Percentiles rank a stretch among this genome's conserved stretches.
phyloP scores from a whole-genome alignment of 2,797 vertebrate species.

The Florisuga fusca region DNA sequence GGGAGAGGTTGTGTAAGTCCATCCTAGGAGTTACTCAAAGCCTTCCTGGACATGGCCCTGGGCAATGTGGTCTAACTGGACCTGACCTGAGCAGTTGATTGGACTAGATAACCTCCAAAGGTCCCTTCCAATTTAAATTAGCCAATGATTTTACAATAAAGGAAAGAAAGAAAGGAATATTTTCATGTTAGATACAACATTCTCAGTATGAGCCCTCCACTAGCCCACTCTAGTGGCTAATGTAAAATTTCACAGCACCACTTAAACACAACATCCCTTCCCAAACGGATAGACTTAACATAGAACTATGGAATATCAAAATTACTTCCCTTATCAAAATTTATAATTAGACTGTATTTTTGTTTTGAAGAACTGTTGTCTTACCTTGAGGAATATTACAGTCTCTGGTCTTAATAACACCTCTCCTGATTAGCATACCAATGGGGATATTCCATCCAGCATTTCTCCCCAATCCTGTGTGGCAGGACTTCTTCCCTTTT shows the following conservation, averaged over 20 bases:
- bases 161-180: neutral
- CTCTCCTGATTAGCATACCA: constrained; percentile 79
- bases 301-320: neutral
- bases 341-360: neutral
- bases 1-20: neutral
- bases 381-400: constrained; percentile 84
- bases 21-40: neutral
- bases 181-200: neutral
- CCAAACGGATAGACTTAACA: neutral
- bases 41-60: neutral
- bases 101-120: neutral
- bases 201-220: neutral
- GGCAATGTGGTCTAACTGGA: neutral
- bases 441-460: constrained; percentile 92
- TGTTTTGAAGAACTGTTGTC: neutral
- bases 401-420: constrained; percentile 76
- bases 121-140: neutral
- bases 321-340: neutral
- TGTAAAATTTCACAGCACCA: neutral
- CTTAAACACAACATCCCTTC: neutral
- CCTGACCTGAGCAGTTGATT: neutral
- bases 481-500: constrained; percentile 87
- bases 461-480: constrained; percentile 85
- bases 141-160: neutral
- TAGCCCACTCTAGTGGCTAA: neutral